phyloP scores from a whole-genome alignment of 2,888 invertebrate genomes.

The Lithophane socia region DNA sequence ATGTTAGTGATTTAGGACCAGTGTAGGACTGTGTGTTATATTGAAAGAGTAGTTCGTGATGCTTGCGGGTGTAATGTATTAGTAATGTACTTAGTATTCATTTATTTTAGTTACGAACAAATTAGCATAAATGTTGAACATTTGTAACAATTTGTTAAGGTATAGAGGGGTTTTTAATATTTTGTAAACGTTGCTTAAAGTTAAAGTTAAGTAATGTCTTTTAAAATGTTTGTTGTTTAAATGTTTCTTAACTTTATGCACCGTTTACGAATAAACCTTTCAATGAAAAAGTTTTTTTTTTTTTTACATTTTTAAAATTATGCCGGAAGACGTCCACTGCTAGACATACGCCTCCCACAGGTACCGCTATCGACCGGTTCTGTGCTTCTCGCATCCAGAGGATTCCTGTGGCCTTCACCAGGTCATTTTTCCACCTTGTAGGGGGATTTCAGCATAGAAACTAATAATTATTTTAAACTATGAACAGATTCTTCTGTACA shows the following conservation, averaged over 20 bases:
- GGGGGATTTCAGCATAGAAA: not conserved
- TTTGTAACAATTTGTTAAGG: not conserved
- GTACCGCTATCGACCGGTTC: no score
- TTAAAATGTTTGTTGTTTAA: not conserved
- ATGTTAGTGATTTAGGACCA: conserved; percentile 8
- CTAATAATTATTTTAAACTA: not conserved
- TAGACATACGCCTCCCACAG: no score
- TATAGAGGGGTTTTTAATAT: not conserved
- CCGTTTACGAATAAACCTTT: not conserved
- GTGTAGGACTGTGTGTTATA: conserved; percentile 17
- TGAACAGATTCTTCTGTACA: not conserved
- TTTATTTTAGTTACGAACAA: not conserved
- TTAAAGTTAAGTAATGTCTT: not conserved
- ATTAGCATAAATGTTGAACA: not conserved
- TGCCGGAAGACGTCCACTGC: not conserved
- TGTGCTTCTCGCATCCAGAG: no score
- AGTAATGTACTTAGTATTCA: not conserved
- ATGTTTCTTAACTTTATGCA: not conserved
- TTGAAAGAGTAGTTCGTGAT: conserved; percentile 20
- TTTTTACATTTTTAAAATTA: not conserved
- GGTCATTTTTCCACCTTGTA: no score
- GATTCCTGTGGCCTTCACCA: no score
- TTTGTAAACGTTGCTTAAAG: not conserved
- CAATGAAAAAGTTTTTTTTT: no score
- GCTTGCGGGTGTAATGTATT: not conserved